phyloP scores from a whole-genome alignment of 2,113 vertebrate species.

The Melanostigma gelatinosum region DNA sequence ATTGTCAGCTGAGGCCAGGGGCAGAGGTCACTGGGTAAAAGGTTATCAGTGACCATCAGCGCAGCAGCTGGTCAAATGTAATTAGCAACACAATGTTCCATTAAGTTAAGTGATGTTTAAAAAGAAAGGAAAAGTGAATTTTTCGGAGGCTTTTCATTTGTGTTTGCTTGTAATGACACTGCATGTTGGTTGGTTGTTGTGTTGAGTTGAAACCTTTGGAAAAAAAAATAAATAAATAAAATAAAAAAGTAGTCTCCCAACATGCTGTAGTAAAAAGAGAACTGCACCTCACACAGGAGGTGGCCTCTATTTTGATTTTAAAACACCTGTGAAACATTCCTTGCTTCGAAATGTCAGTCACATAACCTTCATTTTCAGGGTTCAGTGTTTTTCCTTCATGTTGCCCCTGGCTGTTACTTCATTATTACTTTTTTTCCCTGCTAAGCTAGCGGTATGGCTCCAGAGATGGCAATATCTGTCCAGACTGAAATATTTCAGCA shows the following conservation, averaged over 20 bases:
- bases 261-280: background rate
- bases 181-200: background rate
- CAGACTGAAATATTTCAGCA: background rate
- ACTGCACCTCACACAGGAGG: background rate
- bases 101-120: background rate
- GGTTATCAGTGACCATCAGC: constrained; percentile 11
- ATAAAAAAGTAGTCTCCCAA: background rate
- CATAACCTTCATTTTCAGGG: background rate
- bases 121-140: background rate
- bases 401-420: constrained; percentile 27
- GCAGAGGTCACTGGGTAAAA: constrained; percentile 40
- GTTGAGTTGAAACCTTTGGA: background rate
- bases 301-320: background rate
- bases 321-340: constrained; percentile 36
- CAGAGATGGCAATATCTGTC: background rate
- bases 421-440: background rate
- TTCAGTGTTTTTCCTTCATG: constrained; percentile 8
- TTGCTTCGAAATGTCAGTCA: background rate
- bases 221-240: too few species aligned
- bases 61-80: constrained; percentile 12
- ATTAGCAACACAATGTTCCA: constrained; percentile 4
- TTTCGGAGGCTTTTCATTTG: background rate
- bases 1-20: constrained; percentile 37
- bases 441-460: background rate
- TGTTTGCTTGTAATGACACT: constrained; percentile 2